These are phyloP conservation scores for Clivina fossor DNA, from an alignment of 2,888 invertebrate species.

Conservation along the genomic window DNA sequence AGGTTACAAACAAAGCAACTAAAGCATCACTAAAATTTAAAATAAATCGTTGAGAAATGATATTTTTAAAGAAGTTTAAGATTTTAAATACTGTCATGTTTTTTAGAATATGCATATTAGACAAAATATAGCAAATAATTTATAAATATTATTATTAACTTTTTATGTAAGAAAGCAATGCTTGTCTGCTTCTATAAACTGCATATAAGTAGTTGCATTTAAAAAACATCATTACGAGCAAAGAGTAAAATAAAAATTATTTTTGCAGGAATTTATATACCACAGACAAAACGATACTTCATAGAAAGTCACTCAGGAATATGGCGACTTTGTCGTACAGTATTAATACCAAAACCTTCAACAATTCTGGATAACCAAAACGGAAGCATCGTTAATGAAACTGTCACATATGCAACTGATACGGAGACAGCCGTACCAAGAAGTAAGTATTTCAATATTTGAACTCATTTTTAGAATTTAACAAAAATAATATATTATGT, in stretches of 20 bases:
- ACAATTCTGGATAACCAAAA: constrained; percentile 26
- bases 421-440: constrained; percentile 21
- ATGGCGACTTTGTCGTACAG: constrained; percentile 64
- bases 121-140: background rate
- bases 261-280: constrained; percentile 54
- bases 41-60: too few relatives aligned
- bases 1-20: too few relatives aligned
- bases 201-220: background rate
- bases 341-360: constrained; percentile 50
- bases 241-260: constrained; percentile 3
- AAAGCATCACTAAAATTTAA: too few relatives aligned
- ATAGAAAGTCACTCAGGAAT: constrained; percentile 70
- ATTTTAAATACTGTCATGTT: too few relatives aligned
- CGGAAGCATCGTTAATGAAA: constrained; percentile 1
- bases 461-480: too few relatives aligned
- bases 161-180: background rate
- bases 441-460: constrained; percentile 19
- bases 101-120: too few relatives aligned
- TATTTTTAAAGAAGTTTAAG: too few relatives aligned
- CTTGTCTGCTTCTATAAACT: background rate
- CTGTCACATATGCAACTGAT: constrained; percentile 4
- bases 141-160: background rate
- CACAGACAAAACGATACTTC: constrained; percentile 58
- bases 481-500: too few relatives aligned
- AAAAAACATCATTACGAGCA: background rate